These are phyloP conservation scores for Salarias fasciatus DNA, from an alignment of 2,797 vertebrate genomes.

Conservation along the genomic window DNA sequence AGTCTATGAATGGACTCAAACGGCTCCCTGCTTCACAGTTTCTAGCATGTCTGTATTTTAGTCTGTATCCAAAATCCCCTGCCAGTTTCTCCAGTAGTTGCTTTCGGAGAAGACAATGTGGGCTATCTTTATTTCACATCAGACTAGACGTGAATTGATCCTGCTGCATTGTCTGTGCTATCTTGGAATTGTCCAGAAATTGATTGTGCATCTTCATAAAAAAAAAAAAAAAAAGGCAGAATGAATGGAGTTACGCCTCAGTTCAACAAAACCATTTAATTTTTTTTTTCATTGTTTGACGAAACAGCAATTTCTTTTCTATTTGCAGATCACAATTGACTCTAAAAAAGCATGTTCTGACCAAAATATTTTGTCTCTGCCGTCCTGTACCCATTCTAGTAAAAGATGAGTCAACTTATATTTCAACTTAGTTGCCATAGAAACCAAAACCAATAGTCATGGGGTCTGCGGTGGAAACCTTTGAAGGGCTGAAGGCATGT, in stretches of 20 bases:
- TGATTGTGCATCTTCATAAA: not conserved
- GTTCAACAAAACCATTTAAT: no score
- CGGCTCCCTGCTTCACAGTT: constrained; percentile 49
- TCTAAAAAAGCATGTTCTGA: constrained; percentile 31
- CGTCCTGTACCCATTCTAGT: constrained; percentile 70
- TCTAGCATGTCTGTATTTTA: constrained; percentile 40
- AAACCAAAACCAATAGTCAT: constrained; percentile 82
- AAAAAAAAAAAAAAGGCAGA: no score
- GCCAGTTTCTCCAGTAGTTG: not conserved
- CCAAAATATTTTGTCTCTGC: constrained; percentile 43
- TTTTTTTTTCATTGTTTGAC: not conserved
- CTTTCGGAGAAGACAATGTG: not conserved
- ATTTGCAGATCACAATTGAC: constrained; percentile 14
- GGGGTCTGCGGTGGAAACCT: constrained; percentile 76
- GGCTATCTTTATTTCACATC: constrained; percentile 1
- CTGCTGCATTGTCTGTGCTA: not conserved
- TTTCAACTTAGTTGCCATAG: constrained; percentile 83
- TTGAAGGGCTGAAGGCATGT: constrained; percentile 67
- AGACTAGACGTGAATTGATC: not conserved
- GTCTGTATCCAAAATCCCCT: constrained; percentile 18
- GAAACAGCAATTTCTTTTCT: not conserved
- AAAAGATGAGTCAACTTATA: constrained; percentile 81
- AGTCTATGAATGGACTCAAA: constrained; percentile 71
- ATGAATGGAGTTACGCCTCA: no score
- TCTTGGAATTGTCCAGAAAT: constrained; percentile 4